These are phyloP conservation scores for Orthonyx spaldingii DNA, from an alignment of 2,113 vertebrate species.

Conservation along the genomic window DNA sequence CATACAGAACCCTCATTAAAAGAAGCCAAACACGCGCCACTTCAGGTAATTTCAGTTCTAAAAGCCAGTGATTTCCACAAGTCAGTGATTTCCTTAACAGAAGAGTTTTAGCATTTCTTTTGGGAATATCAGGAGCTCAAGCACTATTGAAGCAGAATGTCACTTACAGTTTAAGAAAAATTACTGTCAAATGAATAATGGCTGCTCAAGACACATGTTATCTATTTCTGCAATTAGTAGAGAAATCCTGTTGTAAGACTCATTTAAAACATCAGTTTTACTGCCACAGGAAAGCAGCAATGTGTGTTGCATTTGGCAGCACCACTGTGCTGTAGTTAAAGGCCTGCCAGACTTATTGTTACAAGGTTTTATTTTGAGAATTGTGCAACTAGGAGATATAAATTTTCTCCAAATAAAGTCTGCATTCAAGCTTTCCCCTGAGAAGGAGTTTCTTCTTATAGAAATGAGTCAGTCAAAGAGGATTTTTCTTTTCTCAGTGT, in stretches of 20 bases:
- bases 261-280: slow-evolving; percentile 52
- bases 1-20: too few species aligned
- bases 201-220: slow-evolving; percentile 39
- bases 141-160: slow-evolving; percentile 15
- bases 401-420: background rate
- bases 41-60: background rate
- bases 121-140: slow-evolving; percentile 2
- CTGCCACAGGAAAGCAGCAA: slow-evolving; percentile 16
- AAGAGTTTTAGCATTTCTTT: slow-evolving; percentile 19
- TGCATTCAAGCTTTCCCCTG: background rate
- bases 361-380: background rate
- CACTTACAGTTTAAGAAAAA: slow-evolving; percentile 54
- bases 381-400: background rate
- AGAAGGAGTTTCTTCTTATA: background rate
- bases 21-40: background rate
- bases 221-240: slow-evolving; percentile 66
- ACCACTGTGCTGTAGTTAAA: background rate
- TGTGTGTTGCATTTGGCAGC: background rate
- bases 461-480: background rate
- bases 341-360: background rate
- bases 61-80: background rate
- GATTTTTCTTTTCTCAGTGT: background rate
- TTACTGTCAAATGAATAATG: slow-evolving; percentile 55
- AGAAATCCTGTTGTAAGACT: slow-evolving; percentile 49
- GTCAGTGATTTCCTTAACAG: slow-evolving; percentile 5